Evolutionary conservation across 1,140 invertebrate genomes (phyloP), one percentile per base, ranked within the genome.

Genomic region (Drosophila triauraria): DNA sequence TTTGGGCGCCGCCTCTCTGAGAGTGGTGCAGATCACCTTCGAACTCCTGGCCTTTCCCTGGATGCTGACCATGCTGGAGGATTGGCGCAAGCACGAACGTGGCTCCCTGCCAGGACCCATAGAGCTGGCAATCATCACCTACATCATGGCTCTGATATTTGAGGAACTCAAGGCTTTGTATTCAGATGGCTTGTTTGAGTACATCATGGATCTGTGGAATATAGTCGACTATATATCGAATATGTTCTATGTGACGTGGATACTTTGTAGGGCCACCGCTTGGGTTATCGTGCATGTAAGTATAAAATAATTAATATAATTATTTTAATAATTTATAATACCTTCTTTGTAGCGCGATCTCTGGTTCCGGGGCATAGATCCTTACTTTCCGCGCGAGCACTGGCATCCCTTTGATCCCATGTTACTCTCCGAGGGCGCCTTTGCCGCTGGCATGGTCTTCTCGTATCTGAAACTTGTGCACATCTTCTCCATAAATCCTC

Each of bases 161-260:
- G 95, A 95, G 9, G 98, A 99, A 94, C 96, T 98, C 46, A 95
- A 96, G 84, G 94, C 97, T 27, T 93, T 99, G 15, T 99, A 98
- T 96, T 94, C 95, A 0, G 96, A 96, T 67, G 98, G 98, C 0
- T 87, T 99, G n/a, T 92, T 96, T 35, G 97, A 98, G 47, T 99
- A 99, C 88, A 94, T 98, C 35, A 96, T 95, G 51, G 98, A 99
- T 93, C 95, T 99, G 64, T 99, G 98, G 98, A 99, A 99, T 92
- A 97, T 99, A 78, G 96, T 99, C 5, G 98, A 99, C 93, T 99
- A 99, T 88, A 96, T 99, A 78, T 98, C 97, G 17, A 99, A 99
- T 93, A 95, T 96, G 72, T 97, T 99, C 80, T 99, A 99, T 91
- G 96, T 99, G 20, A 95, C 97, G 27, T 99, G 98, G 96, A 96